Evolutionary conservation across 1,140 invertebrate species (phyloP).

Genomic region (Halesus radiatus): DNA sequence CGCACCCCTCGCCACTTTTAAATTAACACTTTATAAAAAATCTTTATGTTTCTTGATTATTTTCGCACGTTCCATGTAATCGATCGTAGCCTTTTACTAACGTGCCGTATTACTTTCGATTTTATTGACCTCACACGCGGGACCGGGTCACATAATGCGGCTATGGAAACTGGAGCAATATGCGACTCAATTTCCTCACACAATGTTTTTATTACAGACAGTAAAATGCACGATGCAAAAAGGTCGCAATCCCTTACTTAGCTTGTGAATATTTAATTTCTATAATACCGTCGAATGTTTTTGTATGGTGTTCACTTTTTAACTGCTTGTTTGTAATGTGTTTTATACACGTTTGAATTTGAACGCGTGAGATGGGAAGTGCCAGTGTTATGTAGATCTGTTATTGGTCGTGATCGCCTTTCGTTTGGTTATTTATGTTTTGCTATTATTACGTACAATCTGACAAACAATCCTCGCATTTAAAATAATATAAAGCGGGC

Average conservation of each 20-base stretch:
- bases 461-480: background rate
- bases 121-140: background rate
- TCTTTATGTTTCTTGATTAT: too few relatives aligned
- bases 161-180: background rate
- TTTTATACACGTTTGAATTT: too few relatives aligned
- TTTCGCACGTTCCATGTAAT: too few relatives aligned
- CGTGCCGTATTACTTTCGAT: background rate
- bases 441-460: constrained; percentile 6
- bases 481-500: background rate
- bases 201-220: background rate
- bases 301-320: too few relatives aligned
- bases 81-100: background rate
- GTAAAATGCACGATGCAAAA: background rate
- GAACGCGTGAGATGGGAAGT: too few relatives aligned
- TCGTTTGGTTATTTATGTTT: constrained; percentile 1
- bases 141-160: background rate
- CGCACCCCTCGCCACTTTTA: too few relatives aligned
- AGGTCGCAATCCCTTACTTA: background rate
- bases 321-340: too few relatives aligned
- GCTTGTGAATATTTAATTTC: too few relatives aligned
- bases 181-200: background rate
- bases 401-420: constrained; percentile 6
- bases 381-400: background rate
- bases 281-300: too few relatives aligned
- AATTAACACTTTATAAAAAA: too few relatives aligned